These are phyloP conservation scores for Scomberomorus guttatus DNA, from an alignment of 2,797 vertebrate genomes.

Conservation along the genomic window DNA sequence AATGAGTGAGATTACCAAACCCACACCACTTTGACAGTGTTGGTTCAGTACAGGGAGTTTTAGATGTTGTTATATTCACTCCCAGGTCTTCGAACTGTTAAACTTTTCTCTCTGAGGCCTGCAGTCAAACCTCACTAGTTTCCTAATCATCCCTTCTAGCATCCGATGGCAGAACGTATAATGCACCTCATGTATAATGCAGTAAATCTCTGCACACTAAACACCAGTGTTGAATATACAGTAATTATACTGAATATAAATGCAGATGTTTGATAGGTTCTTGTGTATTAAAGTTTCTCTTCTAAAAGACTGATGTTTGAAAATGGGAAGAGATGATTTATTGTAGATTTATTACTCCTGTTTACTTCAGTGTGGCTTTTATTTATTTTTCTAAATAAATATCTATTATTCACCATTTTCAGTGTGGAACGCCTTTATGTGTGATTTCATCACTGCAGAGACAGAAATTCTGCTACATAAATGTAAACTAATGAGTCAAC, in stretches of 20 bases:
- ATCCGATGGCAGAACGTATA: not conserved
- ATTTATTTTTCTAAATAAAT: constrained; percentile 73
- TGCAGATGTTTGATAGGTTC: constrained; percentile 8
- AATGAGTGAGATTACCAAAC: not conserved
- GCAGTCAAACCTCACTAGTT: not conserved
- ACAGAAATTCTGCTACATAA: not conserved
- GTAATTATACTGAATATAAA: not conserved
- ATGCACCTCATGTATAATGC: not conserved
- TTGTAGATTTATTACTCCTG: constrained; percentile 27
- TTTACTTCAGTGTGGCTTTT: constrained; percentile 49
- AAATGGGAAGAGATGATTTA: not conserved
- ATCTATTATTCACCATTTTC: constrained; percentile 30
- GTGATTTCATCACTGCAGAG: not conserved
- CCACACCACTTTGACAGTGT: not conserved
- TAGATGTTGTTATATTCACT: constrained; percentile 2
- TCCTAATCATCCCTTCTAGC: not conserved
- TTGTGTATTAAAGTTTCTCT: constrained; percentile 14
- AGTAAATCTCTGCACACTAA: not conserved
- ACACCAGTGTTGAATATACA: not conserved
- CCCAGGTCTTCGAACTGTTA: not conserved
- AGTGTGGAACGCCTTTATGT: not conserved
- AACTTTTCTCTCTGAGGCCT: not conserved
- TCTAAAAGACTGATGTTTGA: not conserved
- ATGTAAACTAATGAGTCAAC: too few relatives aligned
- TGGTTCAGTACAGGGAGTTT: not conserved